Percentiles rank a stretch among this genome's conserved stretches.
Conservation (phyloP, 2,113 vertebrate genomes). For the Hemibagrus wyckioides region DNA sequence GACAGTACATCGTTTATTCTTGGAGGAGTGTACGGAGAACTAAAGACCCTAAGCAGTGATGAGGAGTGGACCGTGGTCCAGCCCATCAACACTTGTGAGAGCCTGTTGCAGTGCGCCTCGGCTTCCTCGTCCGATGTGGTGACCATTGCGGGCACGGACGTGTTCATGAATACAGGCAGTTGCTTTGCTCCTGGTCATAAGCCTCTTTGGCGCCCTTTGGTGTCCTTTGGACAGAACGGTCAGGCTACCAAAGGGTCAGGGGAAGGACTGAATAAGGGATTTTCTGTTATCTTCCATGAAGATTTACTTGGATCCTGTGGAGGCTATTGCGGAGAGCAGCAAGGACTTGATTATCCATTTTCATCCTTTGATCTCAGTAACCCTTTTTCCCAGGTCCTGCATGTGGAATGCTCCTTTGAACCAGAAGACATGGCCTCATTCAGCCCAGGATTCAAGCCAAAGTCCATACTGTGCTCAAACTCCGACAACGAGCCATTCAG, state of each 20-base stretch:
- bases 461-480: constrained; percentile 95
- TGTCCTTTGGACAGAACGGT: constrained; percentile 89
- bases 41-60: constrained; percentile 87
- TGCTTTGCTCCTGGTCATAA: constrained; percentile 92
- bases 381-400: constrained; percentile 97
- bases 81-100: constrained; percentile 77
- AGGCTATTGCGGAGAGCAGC: constrained; percentile 88
- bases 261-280: constrained; percentile 89
- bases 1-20: constrained; percentile 93
- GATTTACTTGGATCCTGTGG: constrained; percentile 94
- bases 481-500: constrained; percentile 88
- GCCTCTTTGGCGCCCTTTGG: constrained; percentile 90
- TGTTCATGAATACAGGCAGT: constrained; percentile 93
- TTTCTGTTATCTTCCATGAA: constrained; percentile 99
- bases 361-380: constrained; percentile 94
- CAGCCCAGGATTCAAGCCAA: constrained; percentile 95
- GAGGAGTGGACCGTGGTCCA: constrained; percentile 93
- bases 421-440: constrained; percentile 93
- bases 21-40: constrained; percentile 95
- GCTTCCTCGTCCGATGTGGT: constrained; percentile 83
- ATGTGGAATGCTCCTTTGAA: constrained; percentile 97
- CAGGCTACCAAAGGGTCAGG: constrained; percentile 81
- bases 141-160: constrained; percentile 91
- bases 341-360: constrained; percentile 90
- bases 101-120: constrained; percentile 82